Conservation (phyloP, 2,113 vertebrate species). For the Smithornis capensis region DNA sequence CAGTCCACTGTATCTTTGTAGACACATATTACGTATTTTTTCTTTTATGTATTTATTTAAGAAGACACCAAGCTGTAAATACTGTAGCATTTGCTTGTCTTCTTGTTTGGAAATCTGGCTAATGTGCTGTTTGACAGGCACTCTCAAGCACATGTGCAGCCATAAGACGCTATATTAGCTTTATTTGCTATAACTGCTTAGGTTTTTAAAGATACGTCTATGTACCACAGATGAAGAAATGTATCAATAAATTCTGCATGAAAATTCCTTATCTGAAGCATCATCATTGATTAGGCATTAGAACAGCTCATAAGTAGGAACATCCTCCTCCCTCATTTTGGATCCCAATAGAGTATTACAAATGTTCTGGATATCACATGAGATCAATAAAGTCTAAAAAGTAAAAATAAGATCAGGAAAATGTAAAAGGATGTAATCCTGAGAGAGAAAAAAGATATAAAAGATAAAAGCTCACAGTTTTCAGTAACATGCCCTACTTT, state of each 20-base stretch:
- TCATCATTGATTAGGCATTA: background rate
- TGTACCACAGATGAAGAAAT: background rate
- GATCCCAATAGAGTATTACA: background rate
- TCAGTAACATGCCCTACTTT: background rate
- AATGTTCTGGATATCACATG: background rate
- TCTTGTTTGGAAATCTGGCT: background rate
- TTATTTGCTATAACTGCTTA: too few species aligned
- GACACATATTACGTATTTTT: background rate
- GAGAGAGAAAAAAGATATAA: background rate
- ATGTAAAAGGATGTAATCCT: background rate
- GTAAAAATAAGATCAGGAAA: background rate
- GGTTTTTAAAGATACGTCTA: background rate
- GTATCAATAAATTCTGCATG: background rate
- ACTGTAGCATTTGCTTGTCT: background rate
- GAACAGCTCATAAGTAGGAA: background rate
- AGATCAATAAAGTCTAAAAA: background rate
- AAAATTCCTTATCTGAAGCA: background rate
- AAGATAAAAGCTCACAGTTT: constrained; percentile 12
- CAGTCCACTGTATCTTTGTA: background rate
- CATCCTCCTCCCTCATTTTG: background rate
- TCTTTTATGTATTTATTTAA: background rate
- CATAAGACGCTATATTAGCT: background rate
- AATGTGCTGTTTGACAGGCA: background rate
- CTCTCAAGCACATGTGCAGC: background rate
- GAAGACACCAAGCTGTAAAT: background rate